A percentile compares a stretch with the other conserved stretches of the same genome.
Conservation (phyloP, 2,888 invertebrate species). For the Biston betularia region DNA sequence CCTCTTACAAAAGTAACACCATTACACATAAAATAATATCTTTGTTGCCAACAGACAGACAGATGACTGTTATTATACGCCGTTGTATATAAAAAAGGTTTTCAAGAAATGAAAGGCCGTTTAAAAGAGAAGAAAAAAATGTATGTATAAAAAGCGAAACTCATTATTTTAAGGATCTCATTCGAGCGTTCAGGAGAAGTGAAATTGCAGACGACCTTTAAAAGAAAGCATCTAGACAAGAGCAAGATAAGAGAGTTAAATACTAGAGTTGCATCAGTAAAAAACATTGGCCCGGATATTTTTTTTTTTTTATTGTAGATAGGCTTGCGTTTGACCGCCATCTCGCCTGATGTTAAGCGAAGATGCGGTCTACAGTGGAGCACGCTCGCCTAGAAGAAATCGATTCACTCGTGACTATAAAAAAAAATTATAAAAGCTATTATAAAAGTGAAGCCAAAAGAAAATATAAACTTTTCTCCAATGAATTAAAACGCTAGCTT, state of each 20-base stretch:
- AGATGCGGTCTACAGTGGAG: too few relatives aligned
- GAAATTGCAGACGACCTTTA: constrained; percentile 18
- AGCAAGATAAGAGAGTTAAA: constrained; percentile 14
- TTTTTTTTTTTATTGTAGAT: too few relatives aligned
- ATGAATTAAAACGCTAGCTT: too few relatives aligned
- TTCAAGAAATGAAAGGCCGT: constrained; percentile 34
- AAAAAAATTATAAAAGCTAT: too few relatives aligned
- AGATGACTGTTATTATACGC: constrained; percentile 35
- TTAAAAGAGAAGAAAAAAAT: constrained; percentile 31
- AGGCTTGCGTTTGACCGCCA: too few relatives aligned
- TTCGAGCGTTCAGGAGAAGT: constrained; percentile 25
- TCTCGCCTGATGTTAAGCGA: too few relatives aligned
- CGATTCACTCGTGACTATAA: too few relatives aligned
- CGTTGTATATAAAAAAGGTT: constrained; percentile 36
- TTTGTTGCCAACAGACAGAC: constrained; percentile 32
- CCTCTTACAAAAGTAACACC: constrained; percentile 28
- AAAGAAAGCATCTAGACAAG: constrained; percentile 25
- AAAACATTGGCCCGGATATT: neutral
- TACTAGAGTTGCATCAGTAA: neutral
- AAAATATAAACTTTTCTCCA: too few relatives aligned
- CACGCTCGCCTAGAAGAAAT: too few relatives aligned
- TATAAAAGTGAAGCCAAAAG: too few relatives aligned
- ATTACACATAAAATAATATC: constrained; percentile 30
- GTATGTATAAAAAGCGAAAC: constrained; percentile 25
- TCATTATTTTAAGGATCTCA: constrained; percentile 33